phyloP scores from a whole-genome alignment of 2,888 invertebrate genomes.

The Nemotelus nigrinus region DNA sequence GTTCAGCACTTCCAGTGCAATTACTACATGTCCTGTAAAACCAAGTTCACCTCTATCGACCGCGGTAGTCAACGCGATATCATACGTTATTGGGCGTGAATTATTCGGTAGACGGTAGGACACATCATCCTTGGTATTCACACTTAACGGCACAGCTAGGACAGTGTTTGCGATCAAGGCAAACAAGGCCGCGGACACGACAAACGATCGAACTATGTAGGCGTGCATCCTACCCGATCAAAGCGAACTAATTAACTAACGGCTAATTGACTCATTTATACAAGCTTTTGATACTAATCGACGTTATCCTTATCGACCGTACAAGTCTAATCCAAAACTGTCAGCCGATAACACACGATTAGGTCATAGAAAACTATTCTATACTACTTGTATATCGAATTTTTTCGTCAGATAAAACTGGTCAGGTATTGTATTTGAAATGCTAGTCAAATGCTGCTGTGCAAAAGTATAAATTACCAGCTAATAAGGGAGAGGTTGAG shows the following conservation, averaged over 20 bases:
- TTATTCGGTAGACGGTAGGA: constrained; percentile 67
- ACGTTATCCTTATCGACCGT: neutral
- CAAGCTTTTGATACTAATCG: constrained; percentile 17
- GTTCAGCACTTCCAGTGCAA: constrained; percentile 54
- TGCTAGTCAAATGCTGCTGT: too few species aligned
- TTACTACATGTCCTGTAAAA: constrained; percentile 57
- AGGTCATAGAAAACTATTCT: neutral
- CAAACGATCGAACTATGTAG: neutral
- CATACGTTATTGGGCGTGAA: constrained; percentile 68
- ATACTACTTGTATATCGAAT: too few species aligned
- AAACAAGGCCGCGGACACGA: neutral
- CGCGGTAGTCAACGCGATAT: constrained; percentile 58
- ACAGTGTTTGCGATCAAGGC: neutral
- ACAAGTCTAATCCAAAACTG: neutral
- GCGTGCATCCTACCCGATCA: constrained; percentile 32
- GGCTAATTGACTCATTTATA: constrained; percentile 24
- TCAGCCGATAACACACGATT: constrained; percentile 33
- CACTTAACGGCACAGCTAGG: neutral
- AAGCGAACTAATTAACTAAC: constrained; percentile 29
- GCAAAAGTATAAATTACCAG: too few species aligned
- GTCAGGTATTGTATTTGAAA: neutral
- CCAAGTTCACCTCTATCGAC: constrained; percentile 55
- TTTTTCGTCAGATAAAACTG: neutral
- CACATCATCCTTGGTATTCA: constrained; percentile 1
- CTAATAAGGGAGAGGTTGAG: too few species aligned